These are phyloP conservation scores for Leptobrachium ailaonicum DNA, from an alignment of 2,113 vertebrate genomes.

Conservation along the genomic window DNA sequence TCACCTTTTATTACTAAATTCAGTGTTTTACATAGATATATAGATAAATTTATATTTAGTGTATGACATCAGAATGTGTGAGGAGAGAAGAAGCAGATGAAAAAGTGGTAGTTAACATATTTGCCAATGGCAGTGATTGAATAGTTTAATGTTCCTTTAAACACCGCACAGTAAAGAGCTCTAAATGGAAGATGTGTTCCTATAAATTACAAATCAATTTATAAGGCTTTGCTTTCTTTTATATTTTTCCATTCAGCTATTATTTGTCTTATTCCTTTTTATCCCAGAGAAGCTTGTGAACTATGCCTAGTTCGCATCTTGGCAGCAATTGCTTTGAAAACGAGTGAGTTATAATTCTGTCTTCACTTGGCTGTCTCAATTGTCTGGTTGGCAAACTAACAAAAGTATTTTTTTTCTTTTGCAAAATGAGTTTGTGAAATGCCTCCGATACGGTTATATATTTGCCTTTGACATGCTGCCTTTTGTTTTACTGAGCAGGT, in stretches of 20 bases:
- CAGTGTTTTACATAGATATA: too few relatives aligned
- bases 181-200: constrained; percentile 21
- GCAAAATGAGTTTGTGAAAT: constrained; percentile 41
- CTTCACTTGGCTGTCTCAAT: constrained; percentile 41
- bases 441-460: constrained; percentile 41
- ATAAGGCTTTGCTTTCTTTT: constrained; percentile 34
- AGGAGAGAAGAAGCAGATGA: background rate
- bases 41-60: background rate
- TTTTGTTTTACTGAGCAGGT: constrained; percentile 38
- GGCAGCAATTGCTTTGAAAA: constrained; percentile 47
- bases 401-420: constrained; percentile 38
- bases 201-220: constrained; percentile 39
- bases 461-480: constrained; percentile 37
- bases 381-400: constrained; percentile 44
- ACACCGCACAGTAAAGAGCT: background rate
- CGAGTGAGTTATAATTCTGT: constrained; percentile 44
- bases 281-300: constrained; percentile 39
- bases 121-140: background rate
- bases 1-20: too few relatives aligned
- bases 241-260: constrained; percentile 25
- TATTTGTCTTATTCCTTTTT: constrained; percentile 49
- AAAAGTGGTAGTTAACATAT: background rate
- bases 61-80: background rate
- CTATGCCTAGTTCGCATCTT: constrained; percentile 43
- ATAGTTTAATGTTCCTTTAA: constrained; percentile 16